Conservation (phyloP, 2,797 vertebrate genomes). For the Semotilus atromaculatus region DNA sequence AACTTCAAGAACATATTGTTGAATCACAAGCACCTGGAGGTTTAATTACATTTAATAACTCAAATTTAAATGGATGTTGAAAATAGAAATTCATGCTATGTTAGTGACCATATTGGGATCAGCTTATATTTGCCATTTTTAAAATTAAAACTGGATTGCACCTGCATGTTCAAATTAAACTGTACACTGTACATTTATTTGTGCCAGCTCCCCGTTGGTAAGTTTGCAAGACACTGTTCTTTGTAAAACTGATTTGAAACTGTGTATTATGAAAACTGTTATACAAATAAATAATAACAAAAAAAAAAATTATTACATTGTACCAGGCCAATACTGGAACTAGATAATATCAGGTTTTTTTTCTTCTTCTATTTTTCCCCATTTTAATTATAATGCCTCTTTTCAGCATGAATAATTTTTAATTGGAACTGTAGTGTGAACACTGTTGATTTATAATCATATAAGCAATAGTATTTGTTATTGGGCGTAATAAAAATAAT, state of each 20-base stretch:
- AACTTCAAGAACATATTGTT: conserved; percentile 3
- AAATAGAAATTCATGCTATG: neutral
- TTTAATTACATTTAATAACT: neutral
- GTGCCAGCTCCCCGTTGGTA: neutral
- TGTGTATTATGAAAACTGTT: neutral
- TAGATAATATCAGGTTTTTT: neutral
- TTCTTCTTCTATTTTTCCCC: neutral
- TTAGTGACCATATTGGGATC: neutral
- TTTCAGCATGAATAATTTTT: neutral
- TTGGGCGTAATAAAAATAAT: neutral
- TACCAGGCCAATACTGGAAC: neutral
- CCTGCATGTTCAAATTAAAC: neutral
- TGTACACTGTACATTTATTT: neutral
- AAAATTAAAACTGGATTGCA: neutral
- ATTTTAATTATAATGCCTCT: neutral
- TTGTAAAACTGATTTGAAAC: neutral
- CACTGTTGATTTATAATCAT: neutral
- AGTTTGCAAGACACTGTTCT: neutral
- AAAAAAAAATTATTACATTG: neutral
- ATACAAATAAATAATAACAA: neutral
- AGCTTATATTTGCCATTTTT: neutral
- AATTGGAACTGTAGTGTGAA: neutral
- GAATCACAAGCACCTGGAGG: neutral
- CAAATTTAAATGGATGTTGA: neutral
- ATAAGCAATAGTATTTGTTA: neutral